Evolutionary conservation across 2,797 vertebrate genomes (phyloP).

Genomic region (Oreortyx pictus): DNA sequence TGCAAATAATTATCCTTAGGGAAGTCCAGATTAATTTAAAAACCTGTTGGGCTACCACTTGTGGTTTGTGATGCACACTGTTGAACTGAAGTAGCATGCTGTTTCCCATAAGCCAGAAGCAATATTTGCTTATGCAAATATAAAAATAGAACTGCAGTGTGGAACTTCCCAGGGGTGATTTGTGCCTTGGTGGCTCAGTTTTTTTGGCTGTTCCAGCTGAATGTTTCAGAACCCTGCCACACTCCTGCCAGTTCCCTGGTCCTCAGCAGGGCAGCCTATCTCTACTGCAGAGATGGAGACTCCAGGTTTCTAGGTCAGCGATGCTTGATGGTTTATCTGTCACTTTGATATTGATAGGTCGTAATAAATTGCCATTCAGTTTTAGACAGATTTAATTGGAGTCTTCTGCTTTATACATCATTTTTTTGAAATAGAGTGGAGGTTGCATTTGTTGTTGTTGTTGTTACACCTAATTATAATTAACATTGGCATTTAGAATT

Average conservation of each 20-base stretch:
- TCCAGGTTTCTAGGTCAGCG: constrained; percentile 28
- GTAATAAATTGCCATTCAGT: background rate
- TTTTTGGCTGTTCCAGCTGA: background rate
- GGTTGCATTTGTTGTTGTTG: background rate
- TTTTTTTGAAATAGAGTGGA: background rate
- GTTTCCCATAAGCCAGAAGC: background rate
- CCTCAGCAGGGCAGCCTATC: constrained; percentile 2
- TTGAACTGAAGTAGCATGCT: background rate
- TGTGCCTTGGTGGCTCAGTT: background rate
- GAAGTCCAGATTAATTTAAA: background rate
- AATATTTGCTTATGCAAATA: background rate
- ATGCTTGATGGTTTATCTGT: constrained; percentile 12
- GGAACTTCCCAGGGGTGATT: background rate
- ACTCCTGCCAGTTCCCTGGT: background rate
- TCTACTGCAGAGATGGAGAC: background rate
- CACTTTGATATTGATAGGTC: background rate
- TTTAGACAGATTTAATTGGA: background rate
- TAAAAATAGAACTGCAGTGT: background rate
- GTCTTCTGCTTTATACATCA: background rate
- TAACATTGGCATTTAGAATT: background rate
- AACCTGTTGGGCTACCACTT: background rate
- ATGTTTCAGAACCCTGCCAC: background rate
- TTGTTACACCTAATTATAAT: background rate
- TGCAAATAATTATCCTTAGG: constrained; percentile 13
- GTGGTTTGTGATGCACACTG: background rate